A percentile compares a stretch with the other conserved stretches of the same genome.
Evolutionary conservation across 2,113 vertebrate genomes (phyloP).

Genomic region (Spilogale gracilis): DNA sequence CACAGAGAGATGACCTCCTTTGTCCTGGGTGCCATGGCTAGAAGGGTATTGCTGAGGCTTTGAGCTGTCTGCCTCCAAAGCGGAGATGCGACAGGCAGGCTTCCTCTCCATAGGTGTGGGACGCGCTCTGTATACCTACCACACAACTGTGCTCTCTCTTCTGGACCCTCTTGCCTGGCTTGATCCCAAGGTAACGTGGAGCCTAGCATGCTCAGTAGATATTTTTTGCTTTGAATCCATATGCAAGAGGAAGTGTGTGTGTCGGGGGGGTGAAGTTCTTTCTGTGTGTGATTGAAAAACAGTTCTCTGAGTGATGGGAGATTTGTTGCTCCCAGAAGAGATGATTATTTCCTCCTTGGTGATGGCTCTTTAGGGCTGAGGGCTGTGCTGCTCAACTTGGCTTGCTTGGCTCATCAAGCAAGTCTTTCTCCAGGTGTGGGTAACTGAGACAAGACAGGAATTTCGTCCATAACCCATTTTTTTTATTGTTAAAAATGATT

Average conservation of each 20-base stretch:
- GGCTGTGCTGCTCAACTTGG: not conserved
- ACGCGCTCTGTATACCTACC: not conserved
- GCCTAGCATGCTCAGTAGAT: not conserved
- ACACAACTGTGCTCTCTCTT: not conserved
- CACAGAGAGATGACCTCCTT: not conserved
- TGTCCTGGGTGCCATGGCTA: not conserved
- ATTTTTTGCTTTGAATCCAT: conserved; percentile 23
- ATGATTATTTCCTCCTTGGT: not conserved
- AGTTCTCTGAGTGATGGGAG: not conserved
- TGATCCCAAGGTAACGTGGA: not conserved
- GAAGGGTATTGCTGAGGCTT: not conserved
- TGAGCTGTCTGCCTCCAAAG: not conserved
- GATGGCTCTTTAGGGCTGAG: not conserved
- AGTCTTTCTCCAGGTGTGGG: not conserved
- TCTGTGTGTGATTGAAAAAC: not conserved
- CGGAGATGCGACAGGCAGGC: not conserved
- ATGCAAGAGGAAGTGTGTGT: not conserved
- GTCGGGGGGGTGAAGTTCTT: not conserved
- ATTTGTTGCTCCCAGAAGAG: not conserved
- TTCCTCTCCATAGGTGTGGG: not conserved
- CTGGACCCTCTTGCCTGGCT: not conserved
- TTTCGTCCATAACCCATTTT: conserved; percentile 21
- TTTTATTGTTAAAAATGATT: conserved; percentile 21
- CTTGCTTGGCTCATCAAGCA: not conserved
- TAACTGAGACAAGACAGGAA: not conserved